These are phyloP conservation scores for Antheraea mylitta DNA, from an alignment of 1,140 invertebrate species.

Conservation along the genomic window DNA sequence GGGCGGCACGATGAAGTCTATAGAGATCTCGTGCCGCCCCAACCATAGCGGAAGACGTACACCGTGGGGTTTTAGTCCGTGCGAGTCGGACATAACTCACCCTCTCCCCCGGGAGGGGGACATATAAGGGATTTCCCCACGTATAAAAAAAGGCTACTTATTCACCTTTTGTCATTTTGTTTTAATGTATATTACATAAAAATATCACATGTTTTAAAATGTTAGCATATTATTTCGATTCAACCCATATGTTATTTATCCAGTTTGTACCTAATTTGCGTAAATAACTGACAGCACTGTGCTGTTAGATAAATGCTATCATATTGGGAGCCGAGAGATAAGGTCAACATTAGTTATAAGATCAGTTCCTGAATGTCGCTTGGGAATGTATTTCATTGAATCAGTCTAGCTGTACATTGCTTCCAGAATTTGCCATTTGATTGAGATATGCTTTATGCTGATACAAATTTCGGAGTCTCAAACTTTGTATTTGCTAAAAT, in stretches of 20 bases:
- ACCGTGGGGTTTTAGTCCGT: no score
- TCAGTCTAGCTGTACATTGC: background rate
- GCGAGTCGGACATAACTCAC: no score
- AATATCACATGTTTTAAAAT: no score
- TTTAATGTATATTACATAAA: no score
- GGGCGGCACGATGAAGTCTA: no score
- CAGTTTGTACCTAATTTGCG: background rate
- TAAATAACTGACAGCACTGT: background rate
- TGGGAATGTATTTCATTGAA: slow-evolving; percentile 15
- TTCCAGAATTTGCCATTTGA: slow-evolving; percentile 7
- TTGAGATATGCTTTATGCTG: background rate
- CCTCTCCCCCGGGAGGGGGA: no score
- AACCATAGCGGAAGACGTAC: no score
- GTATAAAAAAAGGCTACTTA: no score
- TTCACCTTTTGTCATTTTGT: no score
- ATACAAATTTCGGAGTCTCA: background rate
- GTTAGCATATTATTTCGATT: no score
- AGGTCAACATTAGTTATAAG: background rate
- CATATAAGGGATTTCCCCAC: no score
- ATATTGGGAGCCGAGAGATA: slow-evolving; percentile 1
- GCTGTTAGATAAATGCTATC: background rate
- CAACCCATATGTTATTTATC: background rate
- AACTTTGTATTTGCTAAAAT: background rate
- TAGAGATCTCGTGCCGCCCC: no score
- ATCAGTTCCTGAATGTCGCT: slow-evolving; percentile 6